Evolutionary conservation across 2,797 vertebrate genomes (phyloP).

Genomic region (Carapus acus): DNA sequence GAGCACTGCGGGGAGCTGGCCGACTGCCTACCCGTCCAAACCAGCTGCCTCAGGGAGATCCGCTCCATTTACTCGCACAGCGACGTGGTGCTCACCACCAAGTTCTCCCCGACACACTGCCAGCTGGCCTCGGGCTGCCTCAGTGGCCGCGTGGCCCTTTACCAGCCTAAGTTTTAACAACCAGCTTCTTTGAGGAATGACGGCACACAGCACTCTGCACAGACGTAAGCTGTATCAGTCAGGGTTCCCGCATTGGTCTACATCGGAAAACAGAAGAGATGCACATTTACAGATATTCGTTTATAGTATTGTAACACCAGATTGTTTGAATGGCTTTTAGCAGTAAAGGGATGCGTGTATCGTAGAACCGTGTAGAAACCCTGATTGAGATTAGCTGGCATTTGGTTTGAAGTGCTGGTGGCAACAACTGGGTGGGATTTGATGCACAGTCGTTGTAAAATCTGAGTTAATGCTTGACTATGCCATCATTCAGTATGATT

Average conservation of each 20-base stretch:
- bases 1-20: conserved; percentile 86
- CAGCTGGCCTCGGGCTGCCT: conserved; percentile 99
- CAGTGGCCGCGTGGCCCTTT: conserved; percentile 93
- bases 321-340: background rate
- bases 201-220: conserved; percentile 25
- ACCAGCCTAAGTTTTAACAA: conserved; percentile 96
- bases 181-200: background rate
- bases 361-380: conserved; percentile 6
- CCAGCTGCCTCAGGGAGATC: conserved; percentile 86
- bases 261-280: background rate
- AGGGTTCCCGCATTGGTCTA: conserved; percentile 17
- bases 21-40: conserved; percentile 90
- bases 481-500: background rate
- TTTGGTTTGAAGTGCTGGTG: conserved; percentile 33
- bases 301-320: background rate
- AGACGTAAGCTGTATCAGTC: conserved; percentile 6
- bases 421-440: conserved; percentile 2
- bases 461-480: background rate
- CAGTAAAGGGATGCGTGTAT: background rate
- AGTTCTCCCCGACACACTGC: conserved; percentile 99
- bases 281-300: conserved; percentile 5
- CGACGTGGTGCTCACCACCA: conserved; percentile 97
- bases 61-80: conserved; percentile 96
- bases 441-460: background rate
- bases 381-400: conserved; percentile 4